Conservation (phyloP, 2,888 invertebrate genomes). For the Melanophora roralis region DNA sequence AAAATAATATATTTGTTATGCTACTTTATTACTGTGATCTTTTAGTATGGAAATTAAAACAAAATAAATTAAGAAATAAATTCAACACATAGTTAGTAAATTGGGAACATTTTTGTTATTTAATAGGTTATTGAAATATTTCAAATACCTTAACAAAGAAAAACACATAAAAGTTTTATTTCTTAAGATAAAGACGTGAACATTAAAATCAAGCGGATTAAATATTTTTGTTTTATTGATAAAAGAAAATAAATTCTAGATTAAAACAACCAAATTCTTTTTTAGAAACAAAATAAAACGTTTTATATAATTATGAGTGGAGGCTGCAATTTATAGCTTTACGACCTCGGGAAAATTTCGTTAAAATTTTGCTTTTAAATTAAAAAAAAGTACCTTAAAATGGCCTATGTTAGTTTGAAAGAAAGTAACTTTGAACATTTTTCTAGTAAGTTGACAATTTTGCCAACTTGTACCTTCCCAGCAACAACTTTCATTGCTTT, state of each 20-base stretch:
- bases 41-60: conserved; percentile 53
- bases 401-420: no score
- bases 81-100: not conserved
- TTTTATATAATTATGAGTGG: no score
- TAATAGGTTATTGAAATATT: not conserved
- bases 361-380: no score
- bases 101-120: not conserved
- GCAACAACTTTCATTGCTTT: no score
- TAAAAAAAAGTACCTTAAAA: no score
- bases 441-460: no score
- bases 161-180: not conserved
- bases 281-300: no score
- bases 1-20: conserved; percentile 70
- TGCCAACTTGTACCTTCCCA: no score
- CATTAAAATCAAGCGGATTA: not conserved
- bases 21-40: conserved; percentile 48
- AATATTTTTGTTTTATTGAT: not conserved
- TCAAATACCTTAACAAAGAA: not conserved
- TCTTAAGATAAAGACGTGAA: not conserved
- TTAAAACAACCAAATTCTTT: no score
- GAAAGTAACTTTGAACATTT: no score
- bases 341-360: no score
- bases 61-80: conserved; percentile 12
- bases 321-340: no score
- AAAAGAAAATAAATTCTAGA: not conserved